A percentile compares a stretch with the other conserved stretches of the same genome.
Evolutionary conservation across 2,888 invertebrate species (phyloP).

Genomic region (Rhingia campestris): DNA sequence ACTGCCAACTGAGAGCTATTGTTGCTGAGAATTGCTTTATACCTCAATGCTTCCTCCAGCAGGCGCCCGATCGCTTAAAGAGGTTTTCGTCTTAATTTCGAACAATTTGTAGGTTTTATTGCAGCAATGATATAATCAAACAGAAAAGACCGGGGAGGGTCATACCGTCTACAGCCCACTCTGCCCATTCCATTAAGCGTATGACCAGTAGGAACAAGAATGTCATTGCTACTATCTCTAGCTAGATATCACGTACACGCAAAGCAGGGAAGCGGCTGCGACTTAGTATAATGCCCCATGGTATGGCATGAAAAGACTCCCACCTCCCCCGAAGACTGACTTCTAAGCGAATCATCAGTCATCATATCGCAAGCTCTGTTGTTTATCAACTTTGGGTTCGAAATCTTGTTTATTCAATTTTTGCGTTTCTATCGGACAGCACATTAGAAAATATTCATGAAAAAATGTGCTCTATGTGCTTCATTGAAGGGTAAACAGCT

Average conservation of each 20-base stretch:
- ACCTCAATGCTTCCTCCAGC: too few relatives aligned
- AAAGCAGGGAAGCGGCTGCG: not conserved
- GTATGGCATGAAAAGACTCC: not conserved
- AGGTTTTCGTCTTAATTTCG: constrained; percentile 25
- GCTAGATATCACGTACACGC: not conserved
- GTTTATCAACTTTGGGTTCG: constrained; percentile 35
- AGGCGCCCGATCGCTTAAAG: constrained; percentile 27
- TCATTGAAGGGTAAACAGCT: too few relatives aligned
- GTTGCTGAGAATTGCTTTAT: not conserved
- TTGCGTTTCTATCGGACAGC: constrained; percentile 11
- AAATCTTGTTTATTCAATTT: constrained; percentile 32
- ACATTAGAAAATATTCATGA: not conserved
- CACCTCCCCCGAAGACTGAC: not conserved
- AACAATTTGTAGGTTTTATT: constrained; percentile 48
- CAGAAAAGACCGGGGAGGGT: not conserved
- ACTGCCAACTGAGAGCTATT: constrained; percentile 10
- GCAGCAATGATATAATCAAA: not conserved
- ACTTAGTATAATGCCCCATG: not conserved
- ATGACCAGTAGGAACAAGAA: constrained; percentile 10
- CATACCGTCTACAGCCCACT: not conserved
- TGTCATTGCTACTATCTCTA: not conserved
- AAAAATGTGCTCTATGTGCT: not conserved
- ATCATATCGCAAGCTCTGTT: constrained; percentile 41
- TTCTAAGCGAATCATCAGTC: constrained; percentile 18
- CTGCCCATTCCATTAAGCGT: not conserved